Conservation (phyloP, 2,888 invertebrate species). For the Volucella bombylans region DNA sequence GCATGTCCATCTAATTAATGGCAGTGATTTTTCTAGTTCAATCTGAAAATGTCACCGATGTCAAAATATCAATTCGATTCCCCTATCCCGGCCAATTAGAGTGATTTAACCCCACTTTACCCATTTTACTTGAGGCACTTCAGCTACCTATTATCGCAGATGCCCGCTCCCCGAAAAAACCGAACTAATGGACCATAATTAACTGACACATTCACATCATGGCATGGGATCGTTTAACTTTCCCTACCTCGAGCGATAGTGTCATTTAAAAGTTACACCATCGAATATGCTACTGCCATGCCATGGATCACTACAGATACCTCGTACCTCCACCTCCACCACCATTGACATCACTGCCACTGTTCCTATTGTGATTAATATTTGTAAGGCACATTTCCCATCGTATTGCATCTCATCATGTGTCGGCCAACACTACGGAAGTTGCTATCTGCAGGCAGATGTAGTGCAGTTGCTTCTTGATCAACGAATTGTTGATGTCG, state of each 20-base stretch:
- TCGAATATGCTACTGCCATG: constrained; percentile 4
- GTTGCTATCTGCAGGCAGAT: constrained; percentile 49
- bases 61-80: constrained; percentile 57
- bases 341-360: background rate
- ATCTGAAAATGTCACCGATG: constrained; percentile 29
- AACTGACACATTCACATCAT: constrained; percentile 14
- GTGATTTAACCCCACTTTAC: constrained; percentile 58
- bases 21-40: constrained; percentile 8
- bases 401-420: constrained; percentile 38
- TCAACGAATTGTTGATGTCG: constrained; percentile 42
- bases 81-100: constrained; percentile 36
- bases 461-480: background rate
- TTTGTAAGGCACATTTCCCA: constrained; percentile 52
- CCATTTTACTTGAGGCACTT: background rate
- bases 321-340: too few relatives aligned
- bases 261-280: constrained; percentile 24
- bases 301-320: background rate
- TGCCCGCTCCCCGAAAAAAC: constrained; percentile 25
- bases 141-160: background rate
- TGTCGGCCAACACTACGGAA: constrained; percentile 61
- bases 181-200: constrained; percentile 43
- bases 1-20: constrained; percentile 5
- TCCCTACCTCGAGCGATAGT: constrained; percentile 33
- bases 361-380: constrained; percentile 27
- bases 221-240: constrained; percentile 40